Evolutionary conservation across 2,797 vertebrate genomes (phyloP), one percentile per base, ranked within the genome.

Genomic region (Oryzias sinensis): DNA sequence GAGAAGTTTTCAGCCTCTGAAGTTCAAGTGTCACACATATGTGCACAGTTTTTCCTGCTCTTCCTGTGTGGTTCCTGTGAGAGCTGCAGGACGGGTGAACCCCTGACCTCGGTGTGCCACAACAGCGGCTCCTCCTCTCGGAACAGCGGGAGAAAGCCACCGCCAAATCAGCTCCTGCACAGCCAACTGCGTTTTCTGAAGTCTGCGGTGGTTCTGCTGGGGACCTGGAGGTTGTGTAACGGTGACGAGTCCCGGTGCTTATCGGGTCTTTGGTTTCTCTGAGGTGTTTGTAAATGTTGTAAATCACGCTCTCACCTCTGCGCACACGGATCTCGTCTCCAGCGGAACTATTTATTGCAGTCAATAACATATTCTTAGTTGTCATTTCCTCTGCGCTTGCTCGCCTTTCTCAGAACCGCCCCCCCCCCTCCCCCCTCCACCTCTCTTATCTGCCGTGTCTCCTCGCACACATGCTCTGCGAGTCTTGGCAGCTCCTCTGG

Each of bases 31-130:
- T 89, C 81, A 88, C 53, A 66, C 80, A 87, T 89, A 88, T 86
- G 86, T 87, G 84, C 84, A 89, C 88, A 86, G 82, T 90, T 90
- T 85, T 91, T 90, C 87, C 89, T 83, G 62, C 49, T 27, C 76
- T 91, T 91, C 86, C 91, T 86, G 77, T 74, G 75, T 76, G 72
- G 68, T 87, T 87, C 82, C 82, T 74, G 63, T 61, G 74, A 77
- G 82, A 75, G 81, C 76, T 64, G 57, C 67, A 45, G 72, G 71
- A 60, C 71, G 42, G 74, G 78, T 70, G 72, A 81, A 68, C 79
- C 79, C 68, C 69, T 76, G 80, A 85, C 87, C 79, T 53, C 53
- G 20, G 22, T 64, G 73, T 82, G 72, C 66, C 69, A 66, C 65
- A 57, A 58, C 68, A 51, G 33, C 20, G 18, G 53, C 44, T 56